Percentiles rank a stretch among this genome's conserved stretches.
These are phyloP conservation scores for Bucco capensis DNA, from an alignment of 2,113 vertebrate species.

Conservation along the genomic window DNA sequence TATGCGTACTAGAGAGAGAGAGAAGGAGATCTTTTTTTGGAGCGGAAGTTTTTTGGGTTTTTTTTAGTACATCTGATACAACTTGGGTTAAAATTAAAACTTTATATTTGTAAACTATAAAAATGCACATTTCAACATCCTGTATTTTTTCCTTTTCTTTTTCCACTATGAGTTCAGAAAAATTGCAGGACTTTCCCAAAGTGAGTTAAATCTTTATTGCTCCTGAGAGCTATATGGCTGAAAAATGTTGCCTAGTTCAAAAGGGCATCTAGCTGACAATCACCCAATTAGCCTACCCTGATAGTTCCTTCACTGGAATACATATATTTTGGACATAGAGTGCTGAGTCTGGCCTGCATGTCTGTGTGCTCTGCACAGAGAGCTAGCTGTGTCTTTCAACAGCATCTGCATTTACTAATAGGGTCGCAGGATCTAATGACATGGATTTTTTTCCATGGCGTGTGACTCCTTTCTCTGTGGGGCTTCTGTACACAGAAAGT, in stretches of 20 bases:
- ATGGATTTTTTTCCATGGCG: not conserved
- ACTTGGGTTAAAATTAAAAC: not conserved
- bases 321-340: not conserved
- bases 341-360: not conserved
- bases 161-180: not conserved
- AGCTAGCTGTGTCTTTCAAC: not conserved
- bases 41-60: not conserved
- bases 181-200: not conserved
- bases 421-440: accelerated
- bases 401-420: not conserved
- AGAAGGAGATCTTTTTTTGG: not conserved
- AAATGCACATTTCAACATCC: not conserved
- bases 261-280: not conserved
- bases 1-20: not conserved
- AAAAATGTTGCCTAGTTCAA: not conserved
- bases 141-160: not conserved
- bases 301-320: not conserved
- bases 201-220: not conserved
- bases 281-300: not conserved
- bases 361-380: not conserved
- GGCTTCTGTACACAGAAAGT: not conserved
- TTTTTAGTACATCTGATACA: not conserved
- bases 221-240: not conserved
- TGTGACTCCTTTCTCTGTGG: not conserved
- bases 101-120: not conserved